A percentile compares a stretch with the other conserved stretches of the same genome.
Evolutionary conservation across 2,888 invertebrate species (phyloP).

Genomic region (Steinernema carpocapsae): DNA sequence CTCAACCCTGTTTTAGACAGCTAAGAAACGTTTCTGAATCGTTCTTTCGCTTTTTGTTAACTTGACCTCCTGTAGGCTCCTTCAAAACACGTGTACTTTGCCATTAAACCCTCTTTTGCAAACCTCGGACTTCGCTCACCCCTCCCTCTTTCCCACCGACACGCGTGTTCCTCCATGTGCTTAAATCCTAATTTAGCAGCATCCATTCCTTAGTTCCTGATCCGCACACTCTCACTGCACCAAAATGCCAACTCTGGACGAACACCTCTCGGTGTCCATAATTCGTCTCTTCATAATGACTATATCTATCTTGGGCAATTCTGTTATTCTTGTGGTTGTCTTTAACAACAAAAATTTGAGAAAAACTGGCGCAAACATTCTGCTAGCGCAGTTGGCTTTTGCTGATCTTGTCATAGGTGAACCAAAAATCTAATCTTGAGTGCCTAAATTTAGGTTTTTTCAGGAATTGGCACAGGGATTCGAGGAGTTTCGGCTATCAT

Average conservation of each 20-base stretch:
- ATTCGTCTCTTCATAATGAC: slow-evolving; percentile 9
- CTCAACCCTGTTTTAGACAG: no score
- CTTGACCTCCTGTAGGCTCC: no score
- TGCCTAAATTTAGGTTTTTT: neutral
- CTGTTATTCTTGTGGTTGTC: neutral
- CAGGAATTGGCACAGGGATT: slow-evolving; percentile 17
- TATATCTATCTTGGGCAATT: neutral
- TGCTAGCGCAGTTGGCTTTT: slow-evolving; percentile 11
- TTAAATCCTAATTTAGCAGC: no score
- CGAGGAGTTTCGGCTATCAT: slow-evolving; percentile 1
- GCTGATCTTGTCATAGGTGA: slow-evolving; percentile 18
- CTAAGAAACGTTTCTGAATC: no score
- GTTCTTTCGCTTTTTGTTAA: no score
- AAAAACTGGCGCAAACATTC: neutral
- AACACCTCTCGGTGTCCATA: slow-evolving; percentile 18
- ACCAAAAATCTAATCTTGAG: neutral
- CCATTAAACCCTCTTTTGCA: no score
- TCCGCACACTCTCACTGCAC: neutral
- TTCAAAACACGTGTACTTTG: no score
- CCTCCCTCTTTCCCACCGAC: neutral
- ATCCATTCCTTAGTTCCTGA: no score
- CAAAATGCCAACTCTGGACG: slow-evolving; percentile 15
- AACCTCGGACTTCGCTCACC: no score
- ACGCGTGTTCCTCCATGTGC: neutral
- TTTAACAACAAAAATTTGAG: neutral